Evolutionary conservation across 2,888 invertebrate genomes (phyloP).

Genomic region (Encarsia formosa): DNA sequence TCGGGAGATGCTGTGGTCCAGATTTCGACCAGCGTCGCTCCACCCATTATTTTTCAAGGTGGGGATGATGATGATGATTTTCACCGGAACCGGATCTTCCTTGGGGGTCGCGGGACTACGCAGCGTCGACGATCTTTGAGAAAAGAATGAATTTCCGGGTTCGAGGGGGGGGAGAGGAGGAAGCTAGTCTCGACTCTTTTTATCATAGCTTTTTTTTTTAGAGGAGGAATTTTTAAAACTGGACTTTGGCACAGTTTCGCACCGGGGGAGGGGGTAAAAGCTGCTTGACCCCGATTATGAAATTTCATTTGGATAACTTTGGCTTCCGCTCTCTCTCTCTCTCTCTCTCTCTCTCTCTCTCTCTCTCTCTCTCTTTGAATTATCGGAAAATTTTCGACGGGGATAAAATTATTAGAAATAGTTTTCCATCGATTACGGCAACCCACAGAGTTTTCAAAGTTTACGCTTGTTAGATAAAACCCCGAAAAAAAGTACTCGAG

Average conservation of each 20-base stretch:
- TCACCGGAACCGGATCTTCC: conserved; percentile 30
- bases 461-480: too few species aligned
- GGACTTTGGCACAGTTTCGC: neutral
- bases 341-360: too few species aligned
- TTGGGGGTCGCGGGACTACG: conserved; percentile 36
- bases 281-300: conserved; percentile 4
- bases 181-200: neutral
- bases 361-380: too few species aligned
- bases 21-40: conserved; percentile 1
- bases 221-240: conserved; percentile 13
- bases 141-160: conserved; percentile 31
- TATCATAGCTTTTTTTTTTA: neutral
- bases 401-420: too few species aligned
- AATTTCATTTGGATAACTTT: too few species aligned
- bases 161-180: neutral
- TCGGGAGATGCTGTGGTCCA: neutral
- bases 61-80: conserved; percentile 5
- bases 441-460: too few species aligned
- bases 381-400: too few species aligned
- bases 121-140: conserved; percentile 20
- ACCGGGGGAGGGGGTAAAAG: too few species aligned
- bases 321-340: too few species aligned
- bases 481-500: too few species aligned
- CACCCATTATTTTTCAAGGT: conserved; percentile 3
- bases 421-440: too few species aligned